Conservation (phyloP, 2,888 invertebrate genomes). For the Octonoba sinensis region DNA sequence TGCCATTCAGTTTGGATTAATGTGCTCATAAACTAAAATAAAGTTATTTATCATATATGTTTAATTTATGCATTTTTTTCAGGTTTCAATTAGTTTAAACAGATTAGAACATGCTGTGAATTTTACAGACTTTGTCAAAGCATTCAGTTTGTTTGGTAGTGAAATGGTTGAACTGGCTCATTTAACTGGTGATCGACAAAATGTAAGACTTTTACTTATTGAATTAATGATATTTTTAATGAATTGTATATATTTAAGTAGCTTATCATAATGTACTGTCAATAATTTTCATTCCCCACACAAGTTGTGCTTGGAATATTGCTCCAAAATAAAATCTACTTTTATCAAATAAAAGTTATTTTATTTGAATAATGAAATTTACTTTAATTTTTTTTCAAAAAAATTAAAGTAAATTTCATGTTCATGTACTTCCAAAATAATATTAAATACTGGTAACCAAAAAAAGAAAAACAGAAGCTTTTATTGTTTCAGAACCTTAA, state of each 20-base stretch:
- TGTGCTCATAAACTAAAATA: neutral
- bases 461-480: too few species aligned
- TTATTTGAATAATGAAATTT: too few species aligned
- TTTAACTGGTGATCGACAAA: slow-evolving; percentile 85
- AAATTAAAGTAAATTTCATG: too few species aligned
- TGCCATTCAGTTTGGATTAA: neutral
- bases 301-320: neutral
- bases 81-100: slow-evolving; percentile 67
- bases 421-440: too few species aligned
- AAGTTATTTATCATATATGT: neutral
- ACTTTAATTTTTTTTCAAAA: too few species aligned
- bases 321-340: too few species aligned
- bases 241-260: too few species aligned
- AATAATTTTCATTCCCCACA: neutral
- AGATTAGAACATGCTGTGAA: slow-evolving; percentile 74
- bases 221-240: too few species aligned
- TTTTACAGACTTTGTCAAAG: slow-evolving; percentile 94
- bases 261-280: neutral
- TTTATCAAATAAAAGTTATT: too few species aligned
- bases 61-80: neutral
- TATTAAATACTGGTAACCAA: too few species aligned
- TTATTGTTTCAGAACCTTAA: too few species aligned
- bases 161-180: slow-evolving; percentile 99
- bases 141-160: slow-evolving; percentile 97
- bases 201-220: slow-evolving; percentile 73